Base-by-base conservation (phyloP, 1,140 invertebrate species). In the Ceratosolen solmsi region DNA sequence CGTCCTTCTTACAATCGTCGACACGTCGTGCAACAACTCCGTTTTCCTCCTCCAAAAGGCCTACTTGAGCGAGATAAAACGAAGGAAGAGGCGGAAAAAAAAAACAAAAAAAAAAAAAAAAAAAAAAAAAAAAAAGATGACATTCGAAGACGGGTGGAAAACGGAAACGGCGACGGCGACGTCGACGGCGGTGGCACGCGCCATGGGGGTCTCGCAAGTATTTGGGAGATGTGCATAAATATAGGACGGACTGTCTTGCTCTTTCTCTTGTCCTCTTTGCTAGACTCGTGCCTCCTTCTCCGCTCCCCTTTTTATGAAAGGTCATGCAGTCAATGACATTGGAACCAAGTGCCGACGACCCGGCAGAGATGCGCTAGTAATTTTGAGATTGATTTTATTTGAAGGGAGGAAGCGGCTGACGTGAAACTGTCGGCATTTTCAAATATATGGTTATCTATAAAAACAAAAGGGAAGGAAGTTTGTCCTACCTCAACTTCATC, bases 181-280 rank as follows among this genome's bases (percentile, higher is more conserved):
- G n/a, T n/a, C 1, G 25, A 13, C 2, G 60, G 9, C 58, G 25
- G 22, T 41, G 78, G 79, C 79, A 74, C 70, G 70, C 79, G 79
- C 79, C 79, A 63, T 73, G 79, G 79, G 79, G 79, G 79, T 74
- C 71, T 72, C 27, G 30, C 38, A 63, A 71, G 71, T 56, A 80
- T 80, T 74, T 72, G 79, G 41, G 72, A 74, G 79, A 75, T 75
- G 79, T 38, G 58, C 74, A 38, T 80, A 80, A 60, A 80, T 79
- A 79, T n/a, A 46, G 17, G 41, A 27, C 22, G 9, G 15, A 13
- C 25, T 41, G 11, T 20, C 63, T 30, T n/a, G 27, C 36, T 46
- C 74, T 63, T 49, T 46, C 27, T 63, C 56, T 60, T 56, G 27
- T 20, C 54, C n/a, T 51, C 33, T 41, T 51, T 54, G n/a, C 36